Evolutionary conservation across 2,888 invertebrate species (phyloP), one percentile per base, ranked within the genome.

Genomic region (Noctua pronuba): DNA sequence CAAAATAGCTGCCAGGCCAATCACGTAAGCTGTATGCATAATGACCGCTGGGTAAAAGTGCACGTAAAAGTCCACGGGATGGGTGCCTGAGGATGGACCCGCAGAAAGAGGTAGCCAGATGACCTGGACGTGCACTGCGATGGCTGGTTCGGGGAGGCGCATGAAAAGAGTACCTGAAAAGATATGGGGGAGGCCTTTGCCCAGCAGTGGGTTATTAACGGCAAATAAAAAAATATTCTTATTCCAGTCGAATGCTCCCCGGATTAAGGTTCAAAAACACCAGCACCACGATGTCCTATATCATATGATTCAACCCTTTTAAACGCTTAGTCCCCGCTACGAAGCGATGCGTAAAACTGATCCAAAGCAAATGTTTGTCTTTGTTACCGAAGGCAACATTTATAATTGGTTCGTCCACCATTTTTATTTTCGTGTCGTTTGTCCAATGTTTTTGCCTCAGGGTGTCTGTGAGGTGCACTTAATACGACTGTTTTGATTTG

Each of bases 321-420:
- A 70, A 68, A 67, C 35, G 60, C 68, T 69, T 69, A 72, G 65
- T 68, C 79, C 80, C 78, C 49, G 49, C 44, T 55, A 75, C 46
- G 67, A 79, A 84, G 31, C 77, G 77, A 83, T 73, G 84, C 84
- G 90, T 80, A 71, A 88, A 86, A 72, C 75, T 81, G 80, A 80
- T 79, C 72, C 73, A 83, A 84, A 86, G 79, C 86, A 83, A 89
- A 89, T 84, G 70, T 89, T 89, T 82, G 87, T 80, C 86, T 77
- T 72, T 83, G 64, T 86, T 77, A 73, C 90, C 84, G 75, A 81
- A 82, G 81, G 86, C 87, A 62, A 58, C 58, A 69, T 86, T 88
- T 84, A 70, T 88, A 88, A 88, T 91, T 88, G 90, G 87, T 88
- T 89, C 85, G 88, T 87, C 88, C 64, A 62, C 60, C 70, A 74